Percentiles rank a stretch among this genome's conserved stretches.
phyloP scores from a whole-genome alignment of 1,140 invertebrate species.

The Drosophila bocqueti region DNA sequence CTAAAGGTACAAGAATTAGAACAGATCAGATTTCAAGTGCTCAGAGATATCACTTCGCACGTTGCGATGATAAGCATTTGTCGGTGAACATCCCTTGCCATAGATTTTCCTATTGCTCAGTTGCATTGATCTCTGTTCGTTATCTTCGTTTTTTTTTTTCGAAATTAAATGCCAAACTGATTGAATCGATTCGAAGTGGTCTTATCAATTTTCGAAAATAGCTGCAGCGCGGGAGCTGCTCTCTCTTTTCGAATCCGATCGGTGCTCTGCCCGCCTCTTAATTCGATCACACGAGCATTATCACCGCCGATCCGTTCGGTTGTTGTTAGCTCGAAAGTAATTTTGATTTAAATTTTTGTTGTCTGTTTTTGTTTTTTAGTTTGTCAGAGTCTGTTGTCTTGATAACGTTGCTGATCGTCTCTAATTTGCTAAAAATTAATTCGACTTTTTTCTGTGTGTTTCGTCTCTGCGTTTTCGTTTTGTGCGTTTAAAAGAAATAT shows the following conservation, averaged over 20 bases:
- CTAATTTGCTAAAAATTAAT: constrained; percentile 53
- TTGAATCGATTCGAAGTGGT: constrained; percentile 36
- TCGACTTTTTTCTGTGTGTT: constrained; percentile 55
- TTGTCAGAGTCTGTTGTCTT: constrained; percentile 85
- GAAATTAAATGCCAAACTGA: constrained; percentile 43
- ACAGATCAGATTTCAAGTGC: constrained; percentile 1
- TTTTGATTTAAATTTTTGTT: constrained; percentile 42
- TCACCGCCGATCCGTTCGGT: constrained; percentile 31
- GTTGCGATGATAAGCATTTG: constrained; percentile 9
- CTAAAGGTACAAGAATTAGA: neutral
- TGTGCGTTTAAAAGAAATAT: constrained; percentile 51
- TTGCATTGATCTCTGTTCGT: constrained; percentile 17
- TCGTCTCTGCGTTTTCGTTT: constrained; percentile 66
- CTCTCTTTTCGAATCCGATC: constrained; percentile 14
- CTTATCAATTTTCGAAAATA: constrained; percentile 79
- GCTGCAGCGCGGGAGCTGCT: constrained; percentile 29
- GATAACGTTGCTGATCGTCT: constrained; percentile 80
- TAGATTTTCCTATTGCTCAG: constrained; percentile 1
- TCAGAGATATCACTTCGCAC: neutral
- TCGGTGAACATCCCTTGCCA: neutral
- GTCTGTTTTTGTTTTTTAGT: constrained; percentile 55
- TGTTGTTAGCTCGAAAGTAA: constrained; percentile 35
- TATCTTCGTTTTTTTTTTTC: constrained; percentile 8
- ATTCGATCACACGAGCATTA: constrained; percentile 59
- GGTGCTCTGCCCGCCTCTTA: constrained; percentile 55